Base-by-base conservation (phyloP, 2,888 invertebrate genomes). In the Drosophila mulleri region DNA sequence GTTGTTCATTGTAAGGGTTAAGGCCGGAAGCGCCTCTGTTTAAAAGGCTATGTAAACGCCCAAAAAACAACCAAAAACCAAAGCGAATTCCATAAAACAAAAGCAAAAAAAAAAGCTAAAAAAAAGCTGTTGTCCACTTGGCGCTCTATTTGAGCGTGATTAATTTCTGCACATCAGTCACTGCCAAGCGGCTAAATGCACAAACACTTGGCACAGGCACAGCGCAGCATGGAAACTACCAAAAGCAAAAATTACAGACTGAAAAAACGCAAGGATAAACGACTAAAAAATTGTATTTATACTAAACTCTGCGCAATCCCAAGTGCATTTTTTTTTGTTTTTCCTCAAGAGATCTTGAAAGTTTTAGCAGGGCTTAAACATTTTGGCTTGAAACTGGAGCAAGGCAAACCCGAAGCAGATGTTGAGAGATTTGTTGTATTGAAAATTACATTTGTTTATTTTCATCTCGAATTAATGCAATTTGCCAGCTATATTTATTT, bases 141-240 rank as follows among this genome's bases (percentile, higher is more conserved):
- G 66, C 80, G 88, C 83, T 88, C 86, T 86, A 81, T 80, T 83
- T 86, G 83, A 86, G 83, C 81, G 81, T 86, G 86, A 88, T 83
- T 88, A 83, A 83, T 83, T 88, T 83, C 65, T 39, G 71, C 65
- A 72, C 88, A 83, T 83, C 88, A 85, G 74, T 82, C 82, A 72
- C 76, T 76, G 88, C 70, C 86, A 64, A 45, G 57, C 67, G 64
- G 50, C 73, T 52, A 72, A 83, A 64, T 70, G 72, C 64, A 64
- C 84, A 78, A 87, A 67, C 70, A 62, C 72, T 82, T 87, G 85
- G 79, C 88, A 63, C 72, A 63, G 63, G 62, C 72, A 58, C 72
- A 56, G 58, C 57, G 2, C 35, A 62, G 72, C 48, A 65, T 54
- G 61, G 59, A 70, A 64, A 79, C 56, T 32, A 64, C 35, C 11